Evolutionary conservation across 1,140 invertebrate species (phyloP), one percentile per base, ranked within the genome.

Genomic region (Prorops nasuta): DNA sequence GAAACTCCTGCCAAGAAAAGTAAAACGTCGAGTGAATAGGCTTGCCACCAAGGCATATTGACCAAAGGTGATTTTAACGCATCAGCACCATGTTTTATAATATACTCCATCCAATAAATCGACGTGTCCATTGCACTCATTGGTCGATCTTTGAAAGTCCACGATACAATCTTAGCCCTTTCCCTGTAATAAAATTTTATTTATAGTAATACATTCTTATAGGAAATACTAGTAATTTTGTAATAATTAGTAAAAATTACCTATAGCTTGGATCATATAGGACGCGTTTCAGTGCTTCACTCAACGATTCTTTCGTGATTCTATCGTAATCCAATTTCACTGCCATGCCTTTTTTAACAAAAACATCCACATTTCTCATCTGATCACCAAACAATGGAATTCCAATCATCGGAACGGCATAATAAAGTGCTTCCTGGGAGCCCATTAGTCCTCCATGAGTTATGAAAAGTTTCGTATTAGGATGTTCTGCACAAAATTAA

Each of bases 381-480:
- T 86, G 84, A 56, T 90, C 88, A 1, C 80, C 84, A 49, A 83
- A 80, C 45, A 90, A 67, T 8, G 89, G 89, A 52, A 90, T 83
- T 10, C 82, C 80, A 6, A 91, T 71, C 19, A 88, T 79, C 0
- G 89, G 88, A 9, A 90, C 84, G 4, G 82, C 88, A 58, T 82
- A 85, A 56, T 88, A 84, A 31, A 87, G 76, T 2, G 87, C 83
- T 71, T 91, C 89, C 35, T 84, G 84, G 1, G 81, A 83, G 31
- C 89, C 84, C 60, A 87, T 80, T 31, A 88, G 79, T 0, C 88
- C 89, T 15, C 83, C 84, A 60, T 92, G 89, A 0, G 85, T 84
- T 49, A 90, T 80, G 49, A 90, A 90, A 0, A 80, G 81, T 46
- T 80, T 74, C 7, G 63, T 48, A 42, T 71, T 70, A 18, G 51